Percentiles rank a stretch among this genome's conserved stretches.
phyloP scores from a whole-genome alignment of 2,797 vertebrate genomes.

The Sebastes itinus region DNA sequence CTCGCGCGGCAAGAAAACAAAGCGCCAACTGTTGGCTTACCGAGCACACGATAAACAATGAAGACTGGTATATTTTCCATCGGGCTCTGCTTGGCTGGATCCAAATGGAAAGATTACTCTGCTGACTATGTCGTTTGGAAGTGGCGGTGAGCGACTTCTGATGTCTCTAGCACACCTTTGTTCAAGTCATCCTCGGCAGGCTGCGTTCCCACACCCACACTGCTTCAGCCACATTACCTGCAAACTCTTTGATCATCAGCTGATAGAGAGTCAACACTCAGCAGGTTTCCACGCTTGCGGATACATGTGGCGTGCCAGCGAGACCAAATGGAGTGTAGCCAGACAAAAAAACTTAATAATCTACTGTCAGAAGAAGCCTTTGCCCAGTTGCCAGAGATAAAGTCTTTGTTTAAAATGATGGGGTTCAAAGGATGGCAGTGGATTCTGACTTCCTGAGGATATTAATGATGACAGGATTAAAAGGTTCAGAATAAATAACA shows the following conservation, averaged over 20 bases:
- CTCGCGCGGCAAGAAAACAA: constrained; percentile 47
- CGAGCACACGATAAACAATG: constrained; percentile 9
- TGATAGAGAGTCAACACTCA: background rate
- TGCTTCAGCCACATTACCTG: background rate
- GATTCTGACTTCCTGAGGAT: background rate
- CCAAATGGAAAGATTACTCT: background rate
- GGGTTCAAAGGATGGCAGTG: background rate
- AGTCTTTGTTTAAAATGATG: constrained; percentile 1
- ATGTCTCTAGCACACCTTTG: background rate
- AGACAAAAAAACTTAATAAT: background rate
- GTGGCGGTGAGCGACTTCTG: background rate
- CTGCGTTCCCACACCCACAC: background rate
- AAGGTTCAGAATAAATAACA: background rate
- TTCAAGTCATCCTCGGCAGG: background rate
- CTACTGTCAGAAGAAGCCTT: constrained; percentile 6
- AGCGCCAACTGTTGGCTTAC: constrained; percentile 28
- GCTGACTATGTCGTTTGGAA: constrained; percentile 3
- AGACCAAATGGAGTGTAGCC: background rate
- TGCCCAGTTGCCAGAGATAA: background rate
- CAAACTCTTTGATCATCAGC: constrained; percentile 7
- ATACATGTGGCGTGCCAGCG: background rate
- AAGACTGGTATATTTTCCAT: constrained; percentile 15
- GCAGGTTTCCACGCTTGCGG: background rate
- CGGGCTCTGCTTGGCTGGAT: constrained; percentile 6
- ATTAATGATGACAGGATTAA: background rate